Conservation (phyloP, 2,888 invertebrate genomes). For the Arge pagana region DNA sequence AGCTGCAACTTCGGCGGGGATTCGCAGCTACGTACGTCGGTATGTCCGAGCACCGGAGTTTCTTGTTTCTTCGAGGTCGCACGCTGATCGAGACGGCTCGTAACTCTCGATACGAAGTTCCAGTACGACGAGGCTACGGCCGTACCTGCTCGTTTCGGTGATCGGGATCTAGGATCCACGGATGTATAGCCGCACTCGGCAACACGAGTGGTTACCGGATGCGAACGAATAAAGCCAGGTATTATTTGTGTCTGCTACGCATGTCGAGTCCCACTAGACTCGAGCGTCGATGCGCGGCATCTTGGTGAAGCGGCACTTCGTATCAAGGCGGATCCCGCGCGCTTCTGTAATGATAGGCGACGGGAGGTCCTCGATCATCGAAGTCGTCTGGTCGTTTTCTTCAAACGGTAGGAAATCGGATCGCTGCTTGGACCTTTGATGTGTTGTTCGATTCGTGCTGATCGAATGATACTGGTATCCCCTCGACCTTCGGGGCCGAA, state of each 20-base stretch:
- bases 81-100: no score
- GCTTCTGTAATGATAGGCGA: slow-evolving; percentile 40
- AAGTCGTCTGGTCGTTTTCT: slow-evolving; percentile 24
- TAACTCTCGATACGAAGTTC: no score
- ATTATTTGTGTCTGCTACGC: slow-evolving; percentile 32
- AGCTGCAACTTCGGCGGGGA: no score
- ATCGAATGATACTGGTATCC: no score
- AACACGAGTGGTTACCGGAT: slow-evolving; percentile 44
- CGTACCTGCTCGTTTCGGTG: slow-evolving; percentile 20
- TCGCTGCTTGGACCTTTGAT: no score
- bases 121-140: no score
- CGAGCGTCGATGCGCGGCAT: slow-evolving; percentile 3
- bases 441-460: no score
- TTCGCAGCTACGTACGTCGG: no score
- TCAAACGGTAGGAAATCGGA: background rate
- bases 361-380: slow-evolving; percentile 45
- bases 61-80: no score
- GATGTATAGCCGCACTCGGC: slow-evolving; percentile 33
- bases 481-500: no score
- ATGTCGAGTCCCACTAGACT: slow-evolving; percentile 12
- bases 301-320: slow-evolving; percentile 16
- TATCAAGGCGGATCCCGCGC: slow-evolving; percentile 25
- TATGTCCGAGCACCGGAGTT: no score
- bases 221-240: slow-evolving; percentile 43
- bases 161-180: slow-evolving; percentile 14